Evolutionary conservation across 2,888 invertebrate genomes (phyloP).

Genomic region (Dyspetes luteomarginatus): DNA sequence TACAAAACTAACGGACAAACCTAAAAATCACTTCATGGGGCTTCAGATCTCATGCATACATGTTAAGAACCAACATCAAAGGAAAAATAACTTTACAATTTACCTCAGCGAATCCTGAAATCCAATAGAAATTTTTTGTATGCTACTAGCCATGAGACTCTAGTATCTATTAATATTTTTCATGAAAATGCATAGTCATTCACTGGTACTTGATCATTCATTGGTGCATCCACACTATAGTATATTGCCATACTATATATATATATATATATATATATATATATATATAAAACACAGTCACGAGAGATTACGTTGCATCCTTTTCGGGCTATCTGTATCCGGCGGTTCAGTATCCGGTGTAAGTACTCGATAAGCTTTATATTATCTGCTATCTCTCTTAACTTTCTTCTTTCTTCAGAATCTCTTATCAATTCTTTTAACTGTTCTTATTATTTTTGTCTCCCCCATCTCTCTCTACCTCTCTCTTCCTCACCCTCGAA

Average conservation of each 20-base stretch:
- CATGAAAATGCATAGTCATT: no score
- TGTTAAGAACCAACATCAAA: no score
- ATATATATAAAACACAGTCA: not conserved
- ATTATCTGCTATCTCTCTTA: not conserved
- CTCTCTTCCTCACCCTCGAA: not conserved
- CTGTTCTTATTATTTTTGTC: not conserved
- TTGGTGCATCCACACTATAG: not conserved
- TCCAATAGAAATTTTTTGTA: no score
- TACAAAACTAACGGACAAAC: no score
- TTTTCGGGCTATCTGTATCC: slow-evolving; percentile 36
- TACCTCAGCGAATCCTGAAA: no score
- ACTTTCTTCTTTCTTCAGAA: slow-evolving; percentile 20
- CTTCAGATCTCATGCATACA: no score
- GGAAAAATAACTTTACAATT: no score
- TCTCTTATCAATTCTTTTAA: not conserved
- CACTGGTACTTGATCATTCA: no score
- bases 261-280: not conserved
- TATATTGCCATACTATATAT: not conserved
- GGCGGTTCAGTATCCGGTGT: slow-evolving; percentile 24
- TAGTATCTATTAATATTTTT: no score
- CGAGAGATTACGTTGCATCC: not conserved
- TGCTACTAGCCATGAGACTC: no score
- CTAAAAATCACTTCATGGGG: no score
- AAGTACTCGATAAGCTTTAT: slow-evolving; percentile 6
- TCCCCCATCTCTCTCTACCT: not conserved